Percentiles rank a stretch among this genome's conserved stretches.
These are phyloP conservation scores for Colletes gigas DNA, from an alignment of 1,140 invertebrate species.

Conservation along the genomic window DNA sequence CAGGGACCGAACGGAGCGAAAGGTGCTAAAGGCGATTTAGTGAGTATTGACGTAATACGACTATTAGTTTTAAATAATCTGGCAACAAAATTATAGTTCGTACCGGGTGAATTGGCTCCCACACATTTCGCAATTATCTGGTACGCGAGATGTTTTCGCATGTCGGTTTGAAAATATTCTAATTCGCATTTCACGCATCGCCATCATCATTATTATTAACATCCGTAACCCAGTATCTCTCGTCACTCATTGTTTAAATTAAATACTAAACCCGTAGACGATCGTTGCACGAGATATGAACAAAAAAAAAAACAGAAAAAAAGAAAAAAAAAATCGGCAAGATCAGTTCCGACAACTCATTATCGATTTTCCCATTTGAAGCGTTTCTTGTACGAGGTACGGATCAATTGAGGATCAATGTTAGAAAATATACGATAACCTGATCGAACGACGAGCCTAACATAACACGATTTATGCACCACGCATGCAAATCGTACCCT, in stretches of 20 bases:
- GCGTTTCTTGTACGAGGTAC: neutral
- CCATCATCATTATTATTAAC: neutral
- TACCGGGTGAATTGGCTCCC: conserved; percentile 1
- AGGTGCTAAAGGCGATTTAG: conserved; percentile 92
- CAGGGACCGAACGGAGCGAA: conserved; percentile 93
- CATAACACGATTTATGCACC: neutral
- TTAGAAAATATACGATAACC: neutral
- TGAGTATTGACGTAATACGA: conserved; percentile 83
- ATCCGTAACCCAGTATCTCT: neutral
- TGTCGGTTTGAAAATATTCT: neutral
- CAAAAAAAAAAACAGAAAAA: too few relatives aligned
- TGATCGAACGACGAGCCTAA: neutral
- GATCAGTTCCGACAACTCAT: neutral
- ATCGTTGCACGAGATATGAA: neutral
- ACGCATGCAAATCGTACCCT: neutral
- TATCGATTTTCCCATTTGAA: neutral
- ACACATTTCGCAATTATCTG: neutral
- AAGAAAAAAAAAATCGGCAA: neutral
- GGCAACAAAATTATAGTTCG: conserved; percentile 15
- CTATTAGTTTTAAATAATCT: conserved; percentile 57
- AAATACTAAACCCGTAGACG: neutral
- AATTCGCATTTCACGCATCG: neutral
- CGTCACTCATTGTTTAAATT: neutral
- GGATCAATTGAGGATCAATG: neutral
- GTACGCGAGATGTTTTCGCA: conserved; percentile 1